Conservation (phyloP, 2,113 vertebrate genomes). For the Sturnus vulgaris region DNA sequence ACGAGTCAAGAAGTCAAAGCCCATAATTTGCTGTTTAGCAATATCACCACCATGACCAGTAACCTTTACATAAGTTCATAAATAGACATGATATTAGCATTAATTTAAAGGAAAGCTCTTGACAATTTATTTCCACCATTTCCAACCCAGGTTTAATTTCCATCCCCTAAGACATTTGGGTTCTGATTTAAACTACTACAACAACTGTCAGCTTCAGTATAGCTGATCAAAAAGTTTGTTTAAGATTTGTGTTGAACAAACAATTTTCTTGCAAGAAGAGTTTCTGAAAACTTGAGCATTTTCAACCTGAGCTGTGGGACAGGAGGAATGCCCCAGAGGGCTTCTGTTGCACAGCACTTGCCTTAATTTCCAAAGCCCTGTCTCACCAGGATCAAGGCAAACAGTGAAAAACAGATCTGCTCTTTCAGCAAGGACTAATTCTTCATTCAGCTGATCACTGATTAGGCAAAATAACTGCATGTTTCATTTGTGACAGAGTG, state of each 20-base stretch:
- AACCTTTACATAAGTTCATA: background rate
- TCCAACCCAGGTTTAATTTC: background rate
- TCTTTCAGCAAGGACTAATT: background rate
- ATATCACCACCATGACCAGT: background rate
- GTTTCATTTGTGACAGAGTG: background rate
- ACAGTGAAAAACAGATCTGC: background rate
- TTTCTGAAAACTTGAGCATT: background rate
- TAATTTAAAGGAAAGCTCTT: background rate
- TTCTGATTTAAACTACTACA: background rate
- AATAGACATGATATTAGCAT: background rate
- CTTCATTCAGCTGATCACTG: background rate
- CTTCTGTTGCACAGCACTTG: rapidly evolving
- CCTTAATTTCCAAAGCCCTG: background rate
- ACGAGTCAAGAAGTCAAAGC: background rate
- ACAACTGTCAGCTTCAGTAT: background rate
- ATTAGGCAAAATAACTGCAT: background rate
- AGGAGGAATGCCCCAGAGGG: background rate
- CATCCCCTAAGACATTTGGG: background rate
- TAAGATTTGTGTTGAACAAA: background rate
- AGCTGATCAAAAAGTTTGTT: background rate
- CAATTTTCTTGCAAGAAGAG: background rate
- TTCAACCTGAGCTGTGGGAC: background rate
- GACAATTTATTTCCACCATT: background rate
- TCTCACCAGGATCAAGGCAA: background rate
- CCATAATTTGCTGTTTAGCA: background rate